Percentiles rank a stretch among this genome's conserved stretches.
These are phyloP conservation scores for Halcyon chelicuti DNA, from an alignment of 2,797 vertebrate species.

Conservation along the genomic window DNA sequence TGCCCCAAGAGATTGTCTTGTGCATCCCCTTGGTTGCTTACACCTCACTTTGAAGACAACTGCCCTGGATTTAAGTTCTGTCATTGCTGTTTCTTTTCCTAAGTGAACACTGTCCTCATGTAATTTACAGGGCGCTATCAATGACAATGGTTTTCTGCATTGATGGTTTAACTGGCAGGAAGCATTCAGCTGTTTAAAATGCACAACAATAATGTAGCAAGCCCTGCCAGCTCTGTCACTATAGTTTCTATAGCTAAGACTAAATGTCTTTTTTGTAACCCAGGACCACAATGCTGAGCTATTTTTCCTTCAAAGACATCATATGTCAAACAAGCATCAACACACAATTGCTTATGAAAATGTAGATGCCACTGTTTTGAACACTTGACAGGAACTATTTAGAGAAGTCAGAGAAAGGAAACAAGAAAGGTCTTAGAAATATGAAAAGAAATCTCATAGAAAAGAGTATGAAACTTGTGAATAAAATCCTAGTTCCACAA, in stretches of 20 bases:
- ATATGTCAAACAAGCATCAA: neutral
- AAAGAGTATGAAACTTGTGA: neutral
- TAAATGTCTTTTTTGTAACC: neutral
- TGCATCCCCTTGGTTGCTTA: neutral
- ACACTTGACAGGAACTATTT: neutral
- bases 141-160: neutral
- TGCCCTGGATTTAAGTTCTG: neutral
- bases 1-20: neutral
- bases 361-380: neutral
- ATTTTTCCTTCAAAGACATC: neutral
- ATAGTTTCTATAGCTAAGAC: neutral
- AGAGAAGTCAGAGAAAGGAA: neutral
- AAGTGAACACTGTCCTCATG: neutral
- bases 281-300: neutral
- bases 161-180: neutral
- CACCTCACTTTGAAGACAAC: neutral
- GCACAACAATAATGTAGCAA: neutral
- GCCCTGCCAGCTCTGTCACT: neutral
- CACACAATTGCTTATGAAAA: neutral
- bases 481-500: neutral
- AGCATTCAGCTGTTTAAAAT: neutral
- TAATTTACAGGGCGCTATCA: neutral
- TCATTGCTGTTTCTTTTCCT: neutral
- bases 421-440: neutral
- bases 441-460: neutral